Evolutionary conservation across 2,113 vertebrate species (phyloP).

Genomic region (Zapus hudsonius): DNA sequence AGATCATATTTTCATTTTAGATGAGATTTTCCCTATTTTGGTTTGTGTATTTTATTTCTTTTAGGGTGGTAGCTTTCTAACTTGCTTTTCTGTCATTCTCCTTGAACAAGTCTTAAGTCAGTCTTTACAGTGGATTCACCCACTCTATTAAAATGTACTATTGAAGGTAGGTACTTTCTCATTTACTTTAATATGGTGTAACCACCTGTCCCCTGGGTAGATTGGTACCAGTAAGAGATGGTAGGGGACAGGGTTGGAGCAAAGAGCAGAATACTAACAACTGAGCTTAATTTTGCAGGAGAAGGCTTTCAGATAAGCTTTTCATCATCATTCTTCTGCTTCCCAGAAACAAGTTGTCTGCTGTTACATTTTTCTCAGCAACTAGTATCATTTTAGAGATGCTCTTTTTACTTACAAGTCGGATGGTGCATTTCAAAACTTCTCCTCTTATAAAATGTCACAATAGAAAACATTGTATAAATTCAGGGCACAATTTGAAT

Average conservation of each 20-base stretch:
- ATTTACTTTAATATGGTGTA: slow-evolving; percentile 30
- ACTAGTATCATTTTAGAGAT: slow-evolving; percentile 65
- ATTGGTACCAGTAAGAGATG: background rate
- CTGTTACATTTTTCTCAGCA: slow-evolving; percentile 63
- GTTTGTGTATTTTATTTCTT: slow-evolving; percentile 16
- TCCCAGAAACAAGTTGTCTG: slow-evolving; percentile 56
- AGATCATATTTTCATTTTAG: slow-evolving; percentile 49
- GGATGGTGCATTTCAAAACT: slow-evolving; percentile 70
- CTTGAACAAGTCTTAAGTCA: background rate
- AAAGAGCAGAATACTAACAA: background rate
- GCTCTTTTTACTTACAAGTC: slow-evolving; percentile 74
- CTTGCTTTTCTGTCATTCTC: slow-evolving; percentile 25
- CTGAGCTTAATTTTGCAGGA: slow-evolving; percentile 1
- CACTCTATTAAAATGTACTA: background rate
- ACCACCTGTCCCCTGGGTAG: background rate
- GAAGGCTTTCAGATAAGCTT: slow-evolving; percentile 18
- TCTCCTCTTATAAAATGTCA: slow-evolving; percentile 67
- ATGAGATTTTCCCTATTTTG: slow-evolving; percentile 34
- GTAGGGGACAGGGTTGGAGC: background rate
- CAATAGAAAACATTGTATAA: slow-evolving; percentile 56
- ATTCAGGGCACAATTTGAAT: slow-evolving; percentile 63
- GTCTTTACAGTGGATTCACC: slow-evolving; percentile 10
- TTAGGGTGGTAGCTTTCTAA: background rate
- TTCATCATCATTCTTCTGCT: slow-evolving; percentile 62
- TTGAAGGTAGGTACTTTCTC: background rate